Evolutionary conservation across 1,140 invertebrate genomes (phyloP).

Genomic region (Pogonus chalceus): DNA sequence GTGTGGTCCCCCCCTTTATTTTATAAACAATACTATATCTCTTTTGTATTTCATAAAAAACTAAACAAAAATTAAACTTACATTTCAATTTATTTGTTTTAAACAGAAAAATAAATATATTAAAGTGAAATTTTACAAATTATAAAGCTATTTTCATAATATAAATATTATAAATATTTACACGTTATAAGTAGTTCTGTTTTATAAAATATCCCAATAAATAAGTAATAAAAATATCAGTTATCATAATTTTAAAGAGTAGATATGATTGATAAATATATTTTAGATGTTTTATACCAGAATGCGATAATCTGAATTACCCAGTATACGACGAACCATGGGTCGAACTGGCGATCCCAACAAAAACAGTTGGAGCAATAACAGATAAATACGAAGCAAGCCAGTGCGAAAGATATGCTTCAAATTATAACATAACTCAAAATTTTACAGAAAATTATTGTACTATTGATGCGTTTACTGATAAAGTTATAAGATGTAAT

Average conservation of each 20-base stretch:
- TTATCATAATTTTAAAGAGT: slow-evolving; percentile 2
- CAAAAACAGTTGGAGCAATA: slow-evolving; percentile 18
- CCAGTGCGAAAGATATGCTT: slow-evolving; percentile 25
- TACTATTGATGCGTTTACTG: slow-evolving; percentile 27
- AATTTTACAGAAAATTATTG: slow-evolving; percentile 31
- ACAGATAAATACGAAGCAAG: slow-evolving; percentile 14
- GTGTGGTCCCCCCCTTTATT: too few relatives aligned
- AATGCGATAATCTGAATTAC: slow-evolving; percentile 35
- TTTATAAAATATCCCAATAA: too few relatives aligned
- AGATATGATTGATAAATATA: neutral
- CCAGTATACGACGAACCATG: slow-evolving; percentile 34
- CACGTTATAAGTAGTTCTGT: neutral
- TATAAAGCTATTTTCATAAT: neutral
- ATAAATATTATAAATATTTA: slow-evolving; percentile 1
- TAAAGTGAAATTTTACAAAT: too few relatives aligned
- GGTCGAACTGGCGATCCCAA: slow-evolving; percentile 37
- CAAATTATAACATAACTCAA: slow-evolving; percentile 17
- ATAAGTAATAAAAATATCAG: neutral
- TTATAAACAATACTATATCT: too few relatives aligned
- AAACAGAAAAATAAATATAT: too few relatives aligned
- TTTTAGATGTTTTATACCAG: slow-evolving; percentile 41
- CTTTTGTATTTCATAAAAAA: too few relatives aligned
- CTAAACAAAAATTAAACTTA: too few relatives aligned
- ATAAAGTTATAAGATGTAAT: slow-evolving; percentile 30
- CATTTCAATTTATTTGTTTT: too few relatives aligned